These are phyloP conservation scores for Ellobius talpinus DNA, from an alignment of 2,113 vertebrate genomes.

Conservation along the genomic window DNA sequence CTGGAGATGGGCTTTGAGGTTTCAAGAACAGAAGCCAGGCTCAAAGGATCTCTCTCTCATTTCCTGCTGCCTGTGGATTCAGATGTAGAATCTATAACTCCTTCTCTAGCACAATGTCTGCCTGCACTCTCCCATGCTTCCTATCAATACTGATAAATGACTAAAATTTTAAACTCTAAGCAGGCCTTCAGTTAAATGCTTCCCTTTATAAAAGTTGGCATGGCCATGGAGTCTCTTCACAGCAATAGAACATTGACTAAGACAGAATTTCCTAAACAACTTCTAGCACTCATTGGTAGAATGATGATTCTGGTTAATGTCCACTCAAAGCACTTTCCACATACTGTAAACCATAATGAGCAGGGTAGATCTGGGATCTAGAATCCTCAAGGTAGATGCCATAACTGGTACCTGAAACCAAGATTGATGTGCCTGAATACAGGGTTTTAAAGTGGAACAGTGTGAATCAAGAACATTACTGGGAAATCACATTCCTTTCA, in stretches of 20 bases:
- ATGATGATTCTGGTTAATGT: not conserved
- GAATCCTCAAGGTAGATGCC: not conserved
- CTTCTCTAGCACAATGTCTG: not conserved
- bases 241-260: not conserved
- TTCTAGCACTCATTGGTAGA: not conserved
- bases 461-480: not conserved
- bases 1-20: no score
- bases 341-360: fast-evolving
- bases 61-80: not conserved
- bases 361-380: not conserved
- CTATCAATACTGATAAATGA: not conserved
- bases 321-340: not conserved
- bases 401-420: not conserved
- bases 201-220: not conserved
- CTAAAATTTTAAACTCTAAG: not conserved
- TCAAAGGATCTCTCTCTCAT: no score
- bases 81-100: not conserved
- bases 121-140: not conserved
- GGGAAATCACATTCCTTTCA: not conserved
- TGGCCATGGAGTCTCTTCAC: not conserved
- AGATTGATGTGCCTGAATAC: not conserved
- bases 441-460: not conserved
- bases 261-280: not conserved
- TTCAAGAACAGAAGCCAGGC: no score
- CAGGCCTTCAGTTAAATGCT: not conserved